Conservation (phyloP, 2,797 vertebrate species). For the Hipposideros larvatus region DNA sequence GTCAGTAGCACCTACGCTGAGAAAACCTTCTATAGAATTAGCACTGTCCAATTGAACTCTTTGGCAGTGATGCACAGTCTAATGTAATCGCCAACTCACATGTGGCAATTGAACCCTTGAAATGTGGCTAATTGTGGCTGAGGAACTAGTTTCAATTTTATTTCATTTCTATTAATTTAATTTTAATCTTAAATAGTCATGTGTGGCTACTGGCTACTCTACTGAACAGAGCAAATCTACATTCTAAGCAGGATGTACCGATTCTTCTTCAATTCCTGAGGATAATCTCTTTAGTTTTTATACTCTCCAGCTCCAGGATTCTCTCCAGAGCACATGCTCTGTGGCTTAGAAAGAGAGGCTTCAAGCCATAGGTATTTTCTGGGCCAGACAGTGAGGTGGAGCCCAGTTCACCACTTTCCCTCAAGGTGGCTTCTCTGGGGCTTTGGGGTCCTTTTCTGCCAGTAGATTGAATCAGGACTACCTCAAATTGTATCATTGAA, state of each 20-base stretch:
- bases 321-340: neutral
- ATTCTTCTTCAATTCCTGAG: neutral
- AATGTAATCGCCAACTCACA: neutral
- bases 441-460: neutral
- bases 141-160: constrained; percentile 43
- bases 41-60: accelerated
- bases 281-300: neutral
- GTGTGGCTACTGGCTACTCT: neutral
- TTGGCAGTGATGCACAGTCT: neutral
- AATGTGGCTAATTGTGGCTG: neutral
- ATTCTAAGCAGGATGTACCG: neutral
- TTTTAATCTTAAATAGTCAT: constrained; percentile 26
- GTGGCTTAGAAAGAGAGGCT: neutral
- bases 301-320: neutral
- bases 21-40: neutral
- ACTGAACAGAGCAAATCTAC: neutral
- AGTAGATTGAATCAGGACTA: neutral
- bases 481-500: neutral
- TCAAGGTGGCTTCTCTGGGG: neutral
- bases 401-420: neutral
- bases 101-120: neutral
- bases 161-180: constrained; percentile 64
- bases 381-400: neutral
- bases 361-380: too few species aligned
- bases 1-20: accelerated